A percentile compares a stretch with the other conserved stretches of the same genome.
Evolutionary conservation across 2,113 vertebrate genomes (phyloP).

Genomic region (Struthio camelus): DNA sequence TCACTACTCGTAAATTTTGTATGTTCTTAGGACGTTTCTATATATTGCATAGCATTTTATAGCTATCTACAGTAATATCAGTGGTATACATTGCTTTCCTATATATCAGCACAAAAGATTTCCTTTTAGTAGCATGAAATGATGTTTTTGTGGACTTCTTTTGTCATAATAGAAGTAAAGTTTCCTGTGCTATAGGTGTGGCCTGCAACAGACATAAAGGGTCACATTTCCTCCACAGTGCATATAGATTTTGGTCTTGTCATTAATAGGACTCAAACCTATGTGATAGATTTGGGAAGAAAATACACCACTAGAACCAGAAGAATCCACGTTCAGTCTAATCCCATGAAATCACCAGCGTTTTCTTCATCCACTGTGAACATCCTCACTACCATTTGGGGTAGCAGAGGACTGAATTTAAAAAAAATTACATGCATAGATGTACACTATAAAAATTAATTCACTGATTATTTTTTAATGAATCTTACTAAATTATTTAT

Average conservation of each 20-base stretch:
- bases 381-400: neutral
- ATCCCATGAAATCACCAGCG: conserved; percentile 44
- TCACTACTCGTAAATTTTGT: conserved; percentile 61
- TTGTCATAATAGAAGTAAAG: conserved; percentile 37
- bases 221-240: neutral
- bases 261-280: conserved; percentile 30
- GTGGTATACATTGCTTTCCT: conserved; percentile 42
- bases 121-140: conserved; percentile 29
- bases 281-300: neutral
- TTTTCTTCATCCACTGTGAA: conserved; percentile 49
- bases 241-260: neutral
- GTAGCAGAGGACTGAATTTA: neutral
- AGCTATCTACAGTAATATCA: conserved; percentile 40
- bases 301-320: conserved; percentile 18
- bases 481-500: conserved; percentile 66
- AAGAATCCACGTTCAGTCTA: conserved; percentile 35
- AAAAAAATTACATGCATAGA: neutral
- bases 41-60: neutral
- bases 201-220: conserved; percentile 39
- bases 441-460: conserved; percentile 31
- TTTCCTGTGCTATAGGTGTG: conserved; percentile 29
- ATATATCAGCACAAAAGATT: conserved; percentile 20
- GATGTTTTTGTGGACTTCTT: conserved; percentile 46
- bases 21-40: conserved; percentile 43
- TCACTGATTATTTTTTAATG: conserved; percentile 57